These are phyloP conservation scores for Rhabdornis inornatus DNA, from an alignment of 2,113 vertebrate species.

Conservation along the genomic window DNA sequence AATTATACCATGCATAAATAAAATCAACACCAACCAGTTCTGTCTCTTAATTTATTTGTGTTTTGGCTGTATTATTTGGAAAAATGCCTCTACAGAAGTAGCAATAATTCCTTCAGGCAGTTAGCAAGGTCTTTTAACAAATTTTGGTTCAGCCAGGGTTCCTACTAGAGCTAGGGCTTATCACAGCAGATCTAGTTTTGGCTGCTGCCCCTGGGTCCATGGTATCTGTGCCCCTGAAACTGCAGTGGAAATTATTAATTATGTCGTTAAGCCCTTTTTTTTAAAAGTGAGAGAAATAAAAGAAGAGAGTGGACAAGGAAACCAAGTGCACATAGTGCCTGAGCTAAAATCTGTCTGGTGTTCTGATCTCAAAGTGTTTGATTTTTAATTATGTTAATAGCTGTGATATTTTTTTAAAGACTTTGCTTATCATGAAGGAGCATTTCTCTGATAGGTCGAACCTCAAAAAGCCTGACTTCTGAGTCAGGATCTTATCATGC, in stretches of 20 bases:
- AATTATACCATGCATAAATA: background rate
- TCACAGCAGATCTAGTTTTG: background rate
- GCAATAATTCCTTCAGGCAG: background rate
- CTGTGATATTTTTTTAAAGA: background rate
- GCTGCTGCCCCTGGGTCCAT: background rate
- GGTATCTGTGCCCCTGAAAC: background rate
- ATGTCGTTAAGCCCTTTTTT: background rate
- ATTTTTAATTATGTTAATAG: background rate
- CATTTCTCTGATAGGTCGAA: background rate
- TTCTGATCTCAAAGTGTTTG: background rate
- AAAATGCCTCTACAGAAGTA: background rate
- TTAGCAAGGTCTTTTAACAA: background rate
- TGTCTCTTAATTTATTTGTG: background rate
- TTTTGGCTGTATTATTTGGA: background rate
- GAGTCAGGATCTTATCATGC: background rate
- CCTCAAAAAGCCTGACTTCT: background rate
- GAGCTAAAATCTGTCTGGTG: background rate
- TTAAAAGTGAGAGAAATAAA: background rate
- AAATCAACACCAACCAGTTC: background rate
- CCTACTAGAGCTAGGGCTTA: background rate
- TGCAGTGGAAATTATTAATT: background rate
- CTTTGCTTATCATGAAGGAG: background rate
- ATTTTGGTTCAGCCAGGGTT: background rate
- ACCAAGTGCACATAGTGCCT: background rate
- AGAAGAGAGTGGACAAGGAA: background rate